A percentile compares a stretch with the other conserved stretches of the same genome.
Conservation (phyloP, 2,888 invertebrate species). For the Pollenia angustigena region DNA sequence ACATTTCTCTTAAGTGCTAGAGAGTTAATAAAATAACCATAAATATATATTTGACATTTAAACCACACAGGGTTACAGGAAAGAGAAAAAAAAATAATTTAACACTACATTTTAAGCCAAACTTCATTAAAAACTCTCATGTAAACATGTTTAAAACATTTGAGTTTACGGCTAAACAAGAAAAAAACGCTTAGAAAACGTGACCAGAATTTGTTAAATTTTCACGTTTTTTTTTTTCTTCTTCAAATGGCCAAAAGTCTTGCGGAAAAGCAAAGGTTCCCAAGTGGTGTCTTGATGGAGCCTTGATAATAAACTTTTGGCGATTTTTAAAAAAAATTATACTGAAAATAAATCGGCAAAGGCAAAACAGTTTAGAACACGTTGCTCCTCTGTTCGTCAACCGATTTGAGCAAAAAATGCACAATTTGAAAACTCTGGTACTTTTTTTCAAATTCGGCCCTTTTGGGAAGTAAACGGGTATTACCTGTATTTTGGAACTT, state of each 20-base stretch:
- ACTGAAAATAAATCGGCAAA: no score
- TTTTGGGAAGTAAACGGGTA: no score
- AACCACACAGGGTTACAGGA: conserved; percentile 47
- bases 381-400: no score
- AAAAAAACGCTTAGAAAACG: conserved; percentile 50
- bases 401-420: no score
- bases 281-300: no score
- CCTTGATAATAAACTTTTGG: no score
- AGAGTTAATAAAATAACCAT: conserved; percentile 25
- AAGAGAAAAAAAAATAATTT: conserved; percentile 10
- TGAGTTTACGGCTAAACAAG: conserved; percentile 33
- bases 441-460: no score
- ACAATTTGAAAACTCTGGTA: no score
- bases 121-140: neutral
- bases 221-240: conserved; percentile 50
- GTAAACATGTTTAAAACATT: neutral
- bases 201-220: conserved; percentile 57
- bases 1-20: conserved; percentile 17
- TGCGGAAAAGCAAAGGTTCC: neutral
- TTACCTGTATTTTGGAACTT: no score
- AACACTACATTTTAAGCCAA: conserved; percentile 30
- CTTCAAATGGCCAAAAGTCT: conserved; percentile 14
- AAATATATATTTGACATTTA: conserved; percentile 60
- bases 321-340: no score
- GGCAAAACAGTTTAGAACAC: no score